phyloP scores from a whole-genome alignment of 1,140 invertebrate genomes.

The Cecropterus lyciades region DNA sequence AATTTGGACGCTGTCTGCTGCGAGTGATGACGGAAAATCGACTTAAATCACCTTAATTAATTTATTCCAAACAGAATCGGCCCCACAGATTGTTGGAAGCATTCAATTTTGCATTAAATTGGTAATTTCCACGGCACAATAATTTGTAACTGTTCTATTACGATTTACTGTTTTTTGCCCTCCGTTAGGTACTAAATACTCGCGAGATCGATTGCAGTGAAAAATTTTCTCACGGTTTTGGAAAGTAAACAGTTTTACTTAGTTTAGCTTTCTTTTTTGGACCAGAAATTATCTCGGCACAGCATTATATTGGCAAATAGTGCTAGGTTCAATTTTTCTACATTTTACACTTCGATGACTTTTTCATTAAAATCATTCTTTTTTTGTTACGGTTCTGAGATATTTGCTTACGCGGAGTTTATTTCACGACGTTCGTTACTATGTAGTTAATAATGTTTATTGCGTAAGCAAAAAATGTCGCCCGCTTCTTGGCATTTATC shows the following conservation, averaged over 20 bases:
- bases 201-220: constrained; percentile 51
- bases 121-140: constrained; percentile 81
- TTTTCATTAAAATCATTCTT: constrained; percentile 37
- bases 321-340: constrained; percentile 49
- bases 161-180: constrained; percentile 70
- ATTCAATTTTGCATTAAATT: constrained; percentile 81
- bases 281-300: constrained; percentile 43
- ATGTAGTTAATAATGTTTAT: constrained; percentile 26
- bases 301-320: constrained; percentile 42
- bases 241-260: constrained; percentile 57
- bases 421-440: constrained; percentile 25
- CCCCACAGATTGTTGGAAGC: constrained; percentile 68
- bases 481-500: neutral
- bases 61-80: constrained; percentile 78
- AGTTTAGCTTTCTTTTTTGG: constrained; percentile 67
- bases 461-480: constrained; percentile 11
- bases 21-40: constrained; percentile 68
- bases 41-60: constrained; percentile 77
- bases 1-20: constrained; percentile 66
- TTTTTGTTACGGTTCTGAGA: constrained; percentile 38
- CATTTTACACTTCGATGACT: constrained; percentile 50
- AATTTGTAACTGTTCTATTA: constrained; percentile 78
- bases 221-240: constrained; percentile 74
- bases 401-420: constrained; percentile 28
- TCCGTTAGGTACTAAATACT: constrained; percentile 45